Base-by-base conservation (phyloP, 2,797 vertebrate species). In the Ceyx erithaca region DNA sequence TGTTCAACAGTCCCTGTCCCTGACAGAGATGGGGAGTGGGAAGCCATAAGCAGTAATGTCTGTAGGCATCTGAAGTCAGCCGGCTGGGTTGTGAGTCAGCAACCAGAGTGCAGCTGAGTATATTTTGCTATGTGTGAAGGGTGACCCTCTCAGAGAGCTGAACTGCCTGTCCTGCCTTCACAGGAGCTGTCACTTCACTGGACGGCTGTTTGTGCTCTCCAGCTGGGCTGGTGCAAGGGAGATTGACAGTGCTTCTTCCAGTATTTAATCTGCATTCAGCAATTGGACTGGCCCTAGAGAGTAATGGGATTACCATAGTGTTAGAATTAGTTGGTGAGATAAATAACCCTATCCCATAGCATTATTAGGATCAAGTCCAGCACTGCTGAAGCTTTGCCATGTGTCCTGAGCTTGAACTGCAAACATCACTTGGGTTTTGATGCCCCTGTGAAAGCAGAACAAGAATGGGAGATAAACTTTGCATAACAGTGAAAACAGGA, bases 311-410 rank as follows among this genome's bases (percentile, higher is more conserved):
- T 54, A 54, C 49, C 35, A 69, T 49, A 52, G 33, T 68, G 57
- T 61, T 79, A 79, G 40, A 90, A 54, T 73, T 86, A 54, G 20
- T 43, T 49, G 57, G 49, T 69, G 52, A 89, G 80, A 82, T 87
- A 89, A 89, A 88, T 82, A 84, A 28, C 52, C 28, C 35, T 73
- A 33, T 72, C 58, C 40, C 31, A 19, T 17, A 43, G 37, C n/a
- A 67, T 82, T 89, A 89, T 54, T 30, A 90, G 57, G 84, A 70
- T 82, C n/a, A 89, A 89, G 61, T 80, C 78, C 72, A 71, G 57
- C 8, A 6, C 0, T 6, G 33, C 55, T 61, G 67, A 81, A 85
- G 54, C 71, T 88, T 91, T 48, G 33, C 26, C 5, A 1, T 14
- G 10, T 62, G 66, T 45, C 30, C 48, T 86, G 31, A 58, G 9